Evolutionary conservation across 2,113 vertebrate species (phyloP), one percentile per base, ranked within the genome.

Genomic region (Mus spicilegus): DNA sequence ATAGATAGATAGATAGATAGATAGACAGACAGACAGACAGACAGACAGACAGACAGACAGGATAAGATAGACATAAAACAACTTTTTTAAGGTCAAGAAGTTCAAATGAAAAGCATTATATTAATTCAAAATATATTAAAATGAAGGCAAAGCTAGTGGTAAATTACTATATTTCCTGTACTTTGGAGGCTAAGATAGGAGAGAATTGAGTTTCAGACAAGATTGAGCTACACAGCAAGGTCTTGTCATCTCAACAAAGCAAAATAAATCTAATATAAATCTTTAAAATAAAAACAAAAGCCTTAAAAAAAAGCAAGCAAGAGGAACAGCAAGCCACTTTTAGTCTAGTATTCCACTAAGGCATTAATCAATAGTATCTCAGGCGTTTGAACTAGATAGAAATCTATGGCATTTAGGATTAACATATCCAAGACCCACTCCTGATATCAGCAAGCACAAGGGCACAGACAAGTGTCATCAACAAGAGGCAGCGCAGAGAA

Each of bases 91-190:
- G 30, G 49, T 78, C 51, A 80, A 80, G 49, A 58, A 82, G 72
- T 54, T 46, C 42, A 76, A 72, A 85, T 72, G 30, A 82, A 86
- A 96, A 89, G 42, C 30, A 87, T 46, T 75, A 91, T 24, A 69
- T 73, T 73, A 87, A 77, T 86, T 95, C n/a, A 94, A 81, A 90
- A 67, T 33, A 46, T 67, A 67, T 46, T 49, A 82, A 75, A 95
- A 89, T 42, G 39, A 92, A 80, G 56, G 14, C 28, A 33, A 61
- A 63, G 54, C 5, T 39, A 58, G 4, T 36, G 33, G 46, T 51
- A 51, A 77, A 33, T 33, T 54, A 80, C n/a, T 84, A 3, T 42
- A 84, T 28, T 42, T 14, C 56, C n/a, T 39, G 36, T 58, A 63
- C 58, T 63, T 54, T 12, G 36, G 78, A 81, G 20, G 51, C 19